These are phyloP conservation scores for Stegostoma tigrinum DNA, from an alignment of 2,113 vertebrate genomes.

Conservation along the genomic window DNA sequence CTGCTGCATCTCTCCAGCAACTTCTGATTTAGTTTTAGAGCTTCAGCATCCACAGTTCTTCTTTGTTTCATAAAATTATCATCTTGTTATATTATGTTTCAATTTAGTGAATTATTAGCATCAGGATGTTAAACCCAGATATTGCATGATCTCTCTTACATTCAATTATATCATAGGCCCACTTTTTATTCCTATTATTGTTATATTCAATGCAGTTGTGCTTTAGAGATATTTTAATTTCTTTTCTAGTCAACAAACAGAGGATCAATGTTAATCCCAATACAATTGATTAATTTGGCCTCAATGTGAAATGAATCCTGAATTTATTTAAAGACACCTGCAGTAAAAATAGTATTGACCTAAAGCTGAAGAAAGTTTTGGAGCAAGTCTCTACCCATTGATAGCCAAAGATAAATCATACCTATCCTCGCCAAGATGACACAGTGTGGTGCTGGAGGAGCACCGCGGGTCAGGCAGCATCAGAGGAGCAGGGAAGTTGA, in stretches of 20 bases:
- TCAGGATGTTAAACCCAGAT: too few species aligned
- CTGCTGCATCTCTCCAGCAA: too few species aligned
- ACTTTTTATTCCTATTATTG: neutral
- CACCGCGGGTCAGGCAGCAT: too few species aligned
- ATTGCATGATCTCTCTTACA: neutral
- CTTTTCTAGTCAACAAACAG: neutral
- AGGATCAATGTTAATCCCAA: neutral
- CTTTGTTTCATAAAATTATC: neutral
- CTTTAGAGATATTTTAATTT: constrained; percentile 8
- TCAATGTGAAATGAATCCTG: neutral
- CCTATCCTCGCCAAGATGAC: neutral
- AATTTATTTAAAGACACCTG: neutral
- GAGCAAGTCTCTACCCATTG: neutral
- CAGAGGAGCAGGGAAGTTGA: too few species aligned
- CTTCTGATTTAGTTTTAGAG: too few species aligned
- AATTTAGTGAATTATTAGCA: neutral
- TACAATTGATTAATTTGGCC: neutral
- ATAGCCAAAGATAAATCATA: neutral
- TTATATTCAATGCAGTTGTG: neutral
- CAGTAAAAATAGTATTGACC: neutral
- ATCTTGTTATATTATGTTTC: neutral
- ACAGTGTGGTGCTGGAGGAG: too few species aligned
- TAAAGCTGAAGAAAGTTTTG: neutral
- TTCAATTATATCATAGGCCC: neutral
- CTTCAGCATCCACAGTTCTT: too few species aligned